These are phyloP conservation scores for Aleadryas rufinucha DNA, from an alignment of 2,113 vertebrate genomes.

Conservation along the genomic window DNA sequence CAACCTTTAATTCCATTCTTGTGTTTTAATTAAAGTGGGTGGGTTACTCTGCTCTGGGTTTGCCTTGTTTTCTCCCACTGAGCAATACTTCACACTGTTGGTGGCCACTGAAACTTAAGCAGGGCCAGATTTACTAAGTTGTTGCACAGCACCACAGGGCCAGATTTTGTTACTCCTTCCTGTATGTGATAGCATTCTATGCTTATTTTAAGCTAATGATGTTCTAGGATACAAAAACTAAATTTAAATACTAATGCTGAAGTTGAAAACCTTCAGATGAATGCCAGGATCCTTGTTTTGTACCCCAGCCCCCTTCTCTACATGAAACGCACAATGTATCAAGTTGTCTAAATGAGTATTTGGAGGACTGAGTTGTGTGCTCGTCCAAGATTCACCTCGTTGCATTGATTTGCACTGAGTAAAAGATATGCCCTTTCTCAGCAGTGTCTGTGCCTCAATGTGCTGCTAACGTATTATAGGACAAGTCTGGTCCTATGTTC, in stretches of 20 bases:
- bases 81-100: constrained; percentile 29
- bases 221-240: neutral
- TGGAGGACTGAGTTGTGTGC: neutral
- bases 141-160: neutral
- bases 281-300: neutral
- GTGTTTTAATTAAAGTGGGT: constrained; percentile 14
- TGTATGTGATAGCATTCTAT: neutral
- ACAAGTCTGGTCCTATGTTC: neutral
- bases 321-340: neutral
- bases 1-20: constrained; percentile 18
- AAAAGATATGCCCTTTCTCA: neutral
- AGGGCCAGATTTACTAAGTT: constrained; percentile 13
- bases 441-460: neutral
- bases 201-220: neutral
- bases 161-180: neutral
- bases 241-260: neutral
- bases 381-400: neutral
- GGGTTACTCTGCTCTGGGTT: constrained; percentile 3
- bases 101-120: constrained; percentile 44
- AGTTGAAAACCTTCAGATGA: neutral
- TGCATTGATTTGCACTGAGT: neutral
- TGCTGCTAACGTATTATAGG: neutral
- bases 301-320: neutral
- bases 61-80: constrained; percentile 9
- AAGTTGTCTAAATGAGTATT: neutral